Evolutionary conservation across 2,888 invertebrate species (phyloP).

Genomic region (Acleris holmiana): DNA sequence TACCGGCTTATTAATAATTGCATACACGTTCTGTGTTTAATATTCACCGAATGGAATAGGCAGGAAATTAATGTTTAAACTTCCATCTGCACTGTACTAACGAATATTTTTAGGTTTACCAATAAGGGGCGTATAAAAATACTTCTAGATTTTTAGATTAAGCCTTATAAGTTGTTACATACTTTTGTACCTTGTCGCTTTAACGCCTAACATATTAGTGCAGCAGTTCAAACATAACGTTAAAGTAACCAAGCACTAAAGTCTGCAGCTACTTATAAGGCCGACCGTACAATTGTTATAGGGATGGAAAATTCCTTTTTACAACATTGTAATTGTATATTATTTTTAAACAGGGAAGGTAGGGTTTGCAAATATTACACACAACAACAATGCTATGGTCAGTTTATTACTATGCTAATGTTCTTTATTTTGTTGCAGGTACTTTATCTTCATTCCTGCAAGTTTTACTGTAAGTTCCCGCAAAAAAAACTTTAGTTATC

Average conservation of each 20-base stretch:
- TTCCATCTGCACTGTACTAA: conserved; percentile 13
- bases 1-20: conserved; percentile 22
- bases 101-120: conserved; percentile 8
- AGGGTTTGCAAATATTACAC: background rate
- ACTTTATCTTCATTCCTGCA: background rate
- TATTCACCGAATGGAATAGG: conserved; percentile 20
- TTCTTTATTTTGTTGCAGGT: conserved; percentile 21
- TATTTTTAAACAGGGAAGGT: background rate
- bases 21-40: conserved; percentile 20
- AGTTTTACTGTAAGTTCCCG: conserved; percentile 31
- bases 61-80: conserved; percentile 28
- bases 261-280: too few relatives aligned
- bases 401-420: too few relatives aligned
- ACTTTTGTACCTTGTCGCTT: too few relatives aligned
- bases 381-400: background rate
- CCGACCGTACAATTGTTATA: too few relatives aligned
- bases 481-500: conserved; percentile 56
- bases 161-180: too few relatives aligned
- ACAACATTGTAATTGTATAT: too few relatives aligned
- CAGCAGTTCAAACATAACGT: too few relatives aligned
- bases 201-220: too few relatives aligned
- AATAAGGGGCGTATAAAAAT: conserved; percentile 16
- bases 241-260: too few relatives aligned
- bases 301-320: too few relatives aligned
- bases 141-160: conserved; percentile 19